Evolutionary conservation across 1,140 invertebrate species (phyloP).

Genomic region (Drosophila watanabei): DNA sequence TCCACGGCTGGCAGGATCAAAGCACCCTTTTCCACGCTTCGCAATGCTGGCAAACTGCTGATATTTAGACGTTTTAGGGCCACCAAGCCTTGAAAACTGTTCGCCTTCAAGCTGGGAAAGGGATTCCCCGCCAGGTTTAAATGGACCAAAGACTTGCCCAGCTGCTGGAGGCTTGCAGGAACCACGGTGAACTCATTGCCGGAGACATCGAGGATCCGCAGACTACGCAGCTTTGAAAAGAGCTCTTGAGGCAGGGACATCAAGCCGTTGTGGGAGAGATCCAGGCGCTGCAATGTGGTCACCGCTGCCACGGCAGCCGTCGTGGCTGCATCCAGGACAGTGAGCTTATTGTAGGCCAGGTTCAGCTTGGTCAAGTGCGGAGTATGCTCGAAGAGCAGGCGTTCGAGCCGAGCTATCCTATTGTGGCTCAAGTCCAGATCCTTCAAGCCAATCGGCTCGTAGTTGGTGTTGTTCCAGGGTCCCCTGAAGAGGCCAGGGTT

Average conservation of each 20-base stretch:
- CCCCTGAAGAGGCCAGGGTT: conserved; percentile 88
- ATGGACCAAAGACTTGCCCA: conserved; percentile 86
- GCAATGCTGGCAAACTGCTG: conserved; percentile 86
- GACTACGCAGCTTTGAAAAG: conserved; percentile 85
- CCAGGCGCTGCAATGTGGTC: conserved; percentile 86
- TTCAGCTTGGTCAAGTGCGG: conserved; percentile 88
- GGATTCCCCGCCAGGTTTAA: conserved; percentile 88
- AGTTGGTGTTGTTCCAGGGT: conserved; percentile 87
- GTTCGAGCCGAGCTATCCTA: conserved; percentile 88
- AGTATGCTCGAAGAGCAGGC: conserved; percentile 90
- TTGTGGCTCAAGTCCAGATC: conserved; percentile 90
- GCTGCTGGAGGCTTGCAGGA: conserved; percentile 86
- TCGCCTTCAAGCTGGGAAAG: conserved; percentile 86
- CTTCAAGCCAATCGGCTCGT: conserved; percentile 88
- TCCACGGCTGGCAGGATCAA: conserved; percentile 84
- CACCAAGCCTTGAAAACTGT: conserved; percentile 87
- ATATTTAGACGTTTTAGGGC: conserved; percentile 87
- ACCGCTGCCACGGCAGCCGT: conserved; percentile 88
- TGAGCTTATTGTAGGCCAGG: conserved; percentile 90
- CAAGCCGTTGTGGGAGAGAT: conserved; percentile 87
- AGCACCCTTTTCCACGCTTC: conserved; percentile 86
- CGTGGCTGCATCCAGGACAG: conserved; percentile 88
- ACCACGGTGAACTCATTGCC: conserved; percentile 87
- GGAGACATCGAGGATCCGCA: conserved; percentile 87
- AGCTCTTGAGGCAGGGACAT: conserved; percentile 86